Base-by-base conservation (phyloP, 2,888 invertebrate species). In the Copidosoma aretas region DNA sequence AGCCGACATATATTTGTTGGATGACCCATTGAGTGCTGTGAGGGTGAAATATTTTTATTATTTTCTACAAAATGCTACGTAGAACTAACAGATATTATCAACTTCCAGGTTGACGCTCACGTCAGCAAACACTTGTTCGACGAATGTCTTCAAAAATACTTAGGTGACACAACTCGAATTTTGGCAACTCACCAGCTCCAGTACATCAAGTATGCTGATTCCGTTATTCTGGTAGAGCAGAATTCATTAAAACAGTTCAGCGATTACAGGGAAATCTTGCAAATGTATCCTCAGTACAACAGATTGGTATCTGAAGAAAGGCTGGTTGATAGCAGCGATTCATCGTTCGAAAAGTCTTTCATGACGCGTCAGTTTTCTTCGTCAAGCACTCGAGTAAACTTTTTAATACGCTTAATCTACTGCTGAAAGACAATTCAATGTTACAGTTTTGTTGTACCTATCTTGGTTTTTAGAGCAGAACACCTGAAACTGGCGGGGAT, bases 11-110 rank as follows among this genome's bases (percentile, higher is more conserved):
- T 94, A 93, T 77, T 84, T 94, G 54, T 81, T 94, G 64, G 93
- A 94, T 77, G 94, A 94, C 83, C 94, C 94, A 0, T 83, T 94
- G 32, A 92, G 92, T 32, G 93, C 93, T 0, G 93, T 82, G 63
- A 76, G 76, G 43, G 3, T 32, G 8, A 32, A 32, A 8, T 32
- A 32, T 32, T 32, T 8, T 8, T 3, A 32, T 32, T 5, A 32
- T 32, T 32, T 32, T 32, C 3, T 32, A 3, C 32, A 32, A 32
- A 8, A 8, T 32, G 3, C 32, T 5, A 32, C 32, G 4, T 32
- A 8, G 3, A 32, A 22, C 17, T 52, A 32, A 19, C 1, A 39
- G 5, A 32, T 52, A 22, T 12, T 60, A 2, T 51, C 60, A 52
- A 10, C n/a, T 51, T 64, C 0, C 54, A 77, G 67, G 89, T 93